Evolutionary conservation across 2,113 vertebrate genomes (phyloP).

Genomic region (Rynchops niger): DNA sequence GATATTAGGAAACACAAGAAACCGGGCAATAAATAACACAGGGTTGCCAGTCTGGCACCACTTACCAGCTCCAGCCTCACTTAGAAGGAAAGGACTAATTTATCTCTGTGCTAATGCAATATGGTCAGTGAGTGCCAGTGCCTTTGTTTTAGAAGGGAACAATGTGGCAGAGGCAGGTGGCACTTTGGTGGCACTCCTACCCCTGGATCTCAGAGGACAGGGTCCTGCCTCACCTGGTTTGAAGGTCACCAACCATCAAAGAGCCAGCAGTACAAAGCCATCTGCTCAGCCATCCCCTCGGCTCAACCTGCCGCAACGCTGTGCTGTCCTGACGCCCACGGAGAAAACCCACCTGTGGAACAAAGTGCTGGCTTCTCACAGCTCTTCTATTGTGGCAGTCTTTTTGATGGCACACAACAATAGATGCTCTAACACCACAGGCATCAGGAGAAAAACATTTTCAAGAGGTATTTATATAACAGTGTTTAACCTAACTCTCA

Average conservation of each 20-base stretch:
- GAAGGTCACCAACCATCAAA: slow-evolving; percentile 3
- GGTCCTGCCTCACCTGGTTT: background rate
- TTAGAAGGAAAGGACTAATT: background rate
- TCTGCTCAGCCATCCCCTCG: background rate
- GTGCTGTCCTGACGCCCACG: rapidly evolving
- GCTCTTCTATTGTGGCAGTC: background rate
- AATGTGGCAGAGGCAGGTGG: background rate
- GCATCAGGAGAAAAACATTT: background rate
- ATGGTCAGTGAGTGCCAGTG: rapidly evolving
- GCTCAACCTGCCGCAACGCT: rapidly evolving
- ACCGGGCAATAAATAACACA: background rate
- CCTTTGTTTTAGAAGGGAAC: background rate
- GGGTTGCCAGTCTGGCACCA: background rate
- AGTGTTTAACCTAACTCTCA: background rate
- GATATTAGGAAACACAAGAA: background rate
- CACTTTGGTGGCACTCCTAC: background rate
- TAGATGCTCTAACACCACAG: background rate
- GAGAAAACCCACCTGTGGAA: background rate
- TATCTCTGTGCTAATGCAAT: background rate
- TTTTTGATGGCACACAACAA: background rate
- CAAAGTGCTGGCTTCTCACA: background rate
- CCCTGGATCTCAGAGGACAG: rapidly evolving
- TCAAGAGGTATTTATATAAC: background rate
- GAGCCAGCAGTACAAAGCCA: background rate
- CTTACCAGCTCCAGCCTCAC: background rate